phyloP scores from a whole-genome alignment of 2,797 vertebrate species.

The Petrocephalus sullivani region DNA sequence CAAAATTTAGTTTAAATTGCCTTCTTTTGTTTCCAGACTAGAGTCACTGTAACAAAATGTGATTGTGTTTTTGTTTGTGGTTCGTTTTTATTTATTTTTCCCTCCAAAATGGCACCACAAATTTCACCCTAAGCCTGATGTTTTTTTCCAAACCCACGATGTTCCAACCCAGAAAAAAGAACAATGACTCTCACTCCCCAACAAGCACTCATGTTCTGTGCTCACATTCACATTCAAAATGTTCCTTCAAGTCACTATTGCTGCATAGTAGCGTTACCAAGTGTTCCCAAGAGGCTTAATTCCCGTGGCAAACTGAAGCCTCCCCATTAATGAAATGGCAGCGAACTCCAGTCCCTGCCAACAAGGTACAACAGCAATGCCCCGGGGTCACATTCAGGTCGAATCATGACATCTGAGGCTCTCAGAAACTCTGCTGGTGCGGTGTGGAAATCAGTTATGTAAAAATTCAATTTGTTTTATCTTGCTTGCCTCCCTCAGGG shows the following conservation, averaged over 20 bases:
- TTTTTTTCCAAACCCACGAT: not conserved
- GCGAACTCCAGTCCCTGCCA: not conserved
- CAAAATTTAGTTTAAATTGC: not conserved
- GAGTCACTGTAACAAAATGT: not conserved
- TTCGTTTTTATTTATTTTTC: not conserved
- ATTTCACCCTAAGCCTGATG: not conserved
- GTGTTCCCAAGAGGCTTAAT: not conserved
- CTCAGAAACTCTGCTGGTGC: not conserved
- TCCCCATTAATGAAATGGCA: not conserved
- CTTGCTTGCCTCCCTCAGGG: not conserved
- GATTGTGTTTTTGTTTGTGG: not conserved
- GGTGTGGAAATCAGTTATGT: not conserved
- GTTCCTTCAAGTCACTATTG: not conserved
- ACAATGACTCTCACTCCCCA: not conserved
- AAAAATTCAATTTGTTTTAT: conserved; percentile 12
- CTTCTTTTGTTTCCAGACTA: not conserved
- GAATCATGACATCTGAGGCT: not conserved
- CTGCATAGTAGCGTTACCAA: not conserved
- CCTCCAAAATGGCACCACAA: not conserved
- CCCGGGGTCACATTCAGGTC: not conserved
- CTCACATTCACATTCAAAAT: not conserved
- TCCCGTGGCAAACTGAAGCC: not conserved
- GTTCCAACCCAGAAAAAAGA: not conserved
- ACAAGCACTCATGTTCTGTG: not conserved
- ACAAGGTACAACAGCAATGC: not conserved